These are phyloP conservation scores for Metacarcinus magister DNA, from an alignment of 2,888 invertebrate genomes.

Conservation along the genomic window DNA sequence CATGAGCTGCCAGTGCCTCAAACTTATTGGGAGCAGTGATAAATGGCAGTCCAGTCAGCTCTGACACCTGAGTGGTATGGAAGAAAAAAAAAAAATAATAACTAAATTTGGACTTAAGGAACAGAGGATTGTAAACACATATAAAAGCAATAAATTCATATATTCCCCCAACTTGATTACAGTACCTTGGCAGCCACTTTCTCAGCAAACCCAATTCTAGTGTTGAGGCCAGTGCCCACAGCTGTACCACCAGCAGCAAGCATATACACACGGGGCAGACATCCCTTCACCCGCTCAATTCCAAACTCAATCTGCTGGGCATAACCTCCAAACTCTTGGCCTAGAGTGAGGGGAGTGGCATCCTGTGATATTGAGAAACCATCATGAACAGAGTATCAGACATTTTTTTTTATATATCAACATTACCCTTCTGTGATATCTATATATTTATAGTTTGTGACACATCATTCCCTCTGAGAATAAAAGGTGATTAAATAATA, in stretches of 20 bases:
- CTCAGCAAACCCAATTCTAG: slow-evolving; percentile 97
- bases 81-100: neutral
- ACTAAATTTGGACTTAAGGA: neutral
- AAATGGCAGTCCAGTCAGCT: slow-evolving; percentile 90
- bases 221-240: slow-evolving; percentile 98
- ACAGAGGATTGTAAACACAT: neutral
- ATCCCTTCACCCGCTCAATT: slow-evolving; percentile 92
- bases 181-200: slow-evolving; percentile 93
- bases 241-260: slow-evolving; percentile 98
- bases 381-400: neutral
- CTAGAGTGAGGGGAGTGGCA: slow-evolving; percentile 96
- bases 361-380: slow-evolving; percentile 88
- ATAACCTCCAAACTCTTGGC: slow-evolving; percentile 99
- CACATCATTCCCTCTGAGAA: too few relatives aligned
- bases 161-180: neutral
- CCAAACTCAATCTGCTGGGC: slow-evolving; percentile 93
- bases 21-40: slow-evolving; percentile 98
- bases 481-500: too few relatives aligned
- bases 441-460: too few relatives aligned
- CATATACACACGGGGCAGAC: slow-evolving; percentile 93
- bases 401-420: neutral
- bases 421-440: too few relatives aligned
- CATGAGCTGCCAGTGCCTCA: slow-evolving; percentile 97
- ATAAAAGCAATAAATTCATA: neutral
- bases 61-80: slow-evolving; percentile 76